These are phyloP conservation scores for Zaprionus lineosus DNA, from an alignment of 2,888 invertebrate genomes.

Conservation along the genomic window DNA sequence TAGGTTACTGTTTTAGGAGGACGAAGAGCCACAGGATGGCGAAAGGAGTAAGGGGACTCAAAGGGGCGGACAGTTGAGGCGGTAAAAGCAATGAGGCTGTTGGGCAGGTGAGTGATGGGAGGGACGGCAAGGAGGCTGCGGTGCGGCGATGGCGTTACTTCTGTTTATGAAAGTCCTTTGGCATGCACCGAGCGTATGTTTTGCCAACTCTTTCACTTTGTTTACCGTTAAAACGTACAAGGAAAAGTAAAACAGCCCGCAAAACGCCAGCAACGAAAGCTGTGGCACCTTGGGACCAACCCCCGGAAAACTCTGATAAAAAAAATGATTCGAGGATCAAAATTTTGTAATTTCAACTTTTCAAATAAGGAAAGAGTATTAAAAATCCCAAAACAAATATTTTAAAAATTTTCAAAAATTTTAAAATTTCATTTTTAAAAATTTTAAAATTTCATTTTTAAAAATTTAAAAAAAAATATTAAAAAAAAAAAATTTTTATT, in stretches of 20 bases:
- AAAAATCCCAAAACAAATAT: neutral
- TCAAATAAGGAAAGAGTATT: too few species aligned
- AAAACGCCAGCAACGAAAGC: slow-evolving; percentile 34
- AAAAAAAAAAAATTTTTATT: too few species aligned
- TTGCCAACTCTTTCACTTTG: slow-evolving; percentile 63
- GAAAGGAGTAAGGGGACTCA: too few species aligned
- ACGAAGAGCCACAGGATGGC: too few species aligned
- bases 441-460: too few species aligned
- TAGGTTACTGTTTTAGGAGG: neutral
- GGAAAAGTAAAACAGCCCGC: slow-evolving; percentile 33
- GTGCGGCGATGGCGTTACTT: slow-evolving; percentile 8
- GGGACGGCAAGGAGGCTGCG: neutral
- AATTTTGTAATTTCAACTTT: too few species aligned
- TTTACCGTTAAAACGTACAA: slow-evolving; percentile 54
- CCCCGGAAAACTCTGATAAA: neutral
- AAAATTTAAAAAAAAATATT: too few species aligned
- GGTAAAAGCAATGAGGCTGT: too few species aligned
- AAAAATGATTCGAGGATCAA: neutral
- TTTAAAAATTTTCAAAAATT: too few species aligned
- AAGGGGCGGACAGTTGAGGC: too few species aligned
- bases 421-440: too few species aligned
- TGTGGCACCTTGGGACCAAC: slow-evolving; percentile 31
- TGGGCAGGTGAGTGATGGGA: neutral
- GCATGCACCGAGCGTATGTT: slow-evolving; percentile 66
- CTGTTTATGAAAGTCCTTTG: slow-evolving; percentile 56